Evolutionary conservation across 2,888 invertebrate genomes (phyloP), one percentile per base, ranked within the genome.

Genomic region (Asteroscopus sphinx): DNA sequence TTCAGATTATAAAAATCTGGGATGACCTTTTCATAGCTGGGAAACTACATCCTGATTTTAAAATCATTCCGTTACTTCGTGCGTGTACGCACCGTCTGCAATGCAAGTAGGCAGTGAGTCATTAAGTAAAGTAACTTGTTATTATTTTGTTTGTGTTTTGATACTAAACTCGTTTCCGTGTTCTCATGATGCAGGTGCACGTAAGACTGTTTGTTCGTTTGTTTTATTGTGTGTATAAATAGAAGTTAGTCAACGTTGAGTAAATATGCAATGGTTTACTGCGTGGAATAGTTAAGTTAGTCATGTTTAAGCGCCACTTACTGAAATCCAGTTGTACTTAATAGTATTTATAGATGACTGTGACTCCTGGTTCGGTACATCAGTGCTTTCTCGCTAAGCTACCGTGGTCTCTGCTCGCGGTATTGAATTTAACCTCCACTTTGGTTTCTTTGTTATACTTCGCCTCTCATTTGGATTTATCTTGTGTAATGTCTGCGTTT

Each of bases 161-260:
- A 69, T 53, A 65, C 52, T 65, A 64, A 53, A 57, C 36, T 44
- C 25, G 21, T 36, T 54, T 71, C 67, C 61, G 36, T 49, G 48
- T 65, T 49, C 13, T 45, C 17, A 30, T 36, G 32, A 55, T 52
- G 53, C 53, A 59, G 51, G 52, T 65, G 42, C 28, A 16, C 0
- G 6, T 16, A 30, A n/a, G 28, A 60, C 15, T 48, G 66, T 47
- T 44, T 39, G 17, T 59, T 25, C 30, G 8, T 45, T 16, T 54
- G 54, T 48, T 62, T n/a, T n/a, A n/a, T n/a, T 68, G 44, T 16
- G 28, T 39, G 15, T 45, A 52, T 56, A 57, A 57, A 53, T 61
- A 68, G 26, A 37, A 25, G 35, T 55, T 69, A 52, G 64, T 68
- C 64, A 53, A 37, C 44, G 4, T 8, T 46, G 16, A 45, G 42